Percentiles rank a stretch among this genome's conserved stretches.
These are phyloP conservation scores for Danio choprae DNA, from an alignment of 2,797 vertebrate species.

Conservation along the genomic window DNA sequence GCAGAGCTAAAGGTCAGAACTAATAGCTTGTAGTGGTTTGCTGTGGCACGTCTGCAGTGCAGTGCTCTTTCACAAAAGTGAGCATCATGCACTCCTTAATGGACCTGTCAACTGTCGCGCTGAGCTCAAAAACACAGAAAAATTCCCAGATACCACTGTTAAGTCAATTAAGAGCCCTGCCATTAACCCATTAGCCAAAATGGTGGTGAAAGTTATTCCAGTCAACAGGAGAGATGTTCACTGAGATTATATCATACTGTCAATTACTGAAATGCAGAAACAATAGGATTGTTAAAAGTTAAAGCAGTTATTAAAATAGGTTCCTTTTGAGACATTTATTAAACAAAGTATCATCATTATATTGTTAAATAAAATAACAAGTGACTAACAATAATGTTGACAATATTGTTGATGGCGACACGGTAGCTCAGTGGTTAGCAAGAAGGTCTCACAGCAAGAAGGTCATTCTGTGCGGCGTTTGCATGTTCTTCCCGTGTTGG, in stretches of 20 bases:
- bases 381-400: no score
- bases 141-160: conserved; percentile 35
- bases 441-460: no score
- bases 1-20: conserved; percentile 56
- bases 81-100: conserved; percentile 49
- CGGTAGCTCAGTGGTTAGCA: no score
- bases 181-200: conserved; percentile 51
- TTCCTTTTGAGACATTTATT: background rate
- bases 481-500: no score
- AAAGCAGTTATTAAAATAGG: background rate
- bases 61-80: conserved; percentile 47
- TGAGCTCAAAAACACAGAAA: conserved; percentile 40
- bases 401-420: no score
- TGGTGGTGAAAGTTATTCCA: conserved; percentile 32
- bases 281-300: background rate
- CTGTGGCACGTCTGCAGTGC: conserved; percentile 33
- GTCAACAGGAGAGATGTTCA: background rate
- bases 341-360: background rate
- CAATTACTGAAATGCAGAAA: background rate
- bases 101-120: conserved; percentile 51
- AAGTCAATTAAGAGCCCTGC: conserved; percentile 44
- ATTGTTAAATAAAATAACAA: background rate
- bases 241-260: conserved; percentile 7
- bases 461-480: no score
- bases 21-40: conserved; percentile 57